Percentiles rank a stretch among this genome's conserved stretches.
Conservation (phyloP, 2,888 invertebrate species). For the Protophormia terraenovae region DNA sequence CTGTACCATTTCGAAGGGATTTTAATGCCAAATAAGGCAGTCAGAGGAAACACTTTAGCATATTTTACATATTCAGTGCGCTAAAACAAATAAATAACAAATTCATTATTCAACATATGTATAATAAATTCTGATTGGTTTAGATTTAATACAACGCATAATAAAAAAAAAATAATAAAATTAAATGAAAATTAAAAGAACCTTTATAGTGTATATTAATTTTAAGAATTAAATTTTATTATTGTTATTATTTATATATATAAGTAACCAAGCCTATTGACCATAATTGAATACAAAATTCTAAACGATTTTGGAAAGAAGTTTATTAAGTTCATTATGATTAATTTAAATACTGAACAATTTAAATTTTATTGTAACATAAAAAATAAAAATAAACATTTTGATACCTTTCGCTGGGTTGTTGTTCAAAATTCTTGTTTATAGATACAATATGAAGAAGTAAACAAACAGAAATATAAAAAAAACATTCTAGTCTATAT, state of each 20-base stretch:
- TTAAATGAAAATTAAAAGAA: too few species aligned
- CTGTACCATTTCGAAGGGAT: constrained; percentile 96
- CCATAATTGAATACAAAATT: too few species aligned
- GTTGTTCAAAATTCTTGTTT: constrained; percentile 1
- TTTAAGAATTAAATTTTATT: too few species aligned
- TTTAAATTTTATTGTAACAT: constrained; percentile 15
- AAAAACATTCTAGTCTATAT: neutral
- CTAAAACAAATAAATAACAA: constrained; percentile 82
- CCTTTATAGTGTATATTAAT: too few species aligned
- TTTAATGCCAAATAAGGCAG: constrained; percentile 91
- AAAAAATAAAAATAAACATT: constrained; percentile 72
- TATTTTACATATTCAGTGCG: constrained; percentile 97
- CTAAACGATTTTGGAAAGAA: too few species aligned
- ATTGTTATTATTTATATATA: too few species aligned
- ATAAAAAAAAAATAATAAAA: too few species aligned
- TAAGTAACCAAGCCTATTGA: too few species aligned
- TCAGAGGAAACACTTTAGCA: constrained; percentile 95
- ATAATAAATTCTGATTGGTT: too few species aligned
- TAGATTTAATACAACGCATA: too few species aligned
- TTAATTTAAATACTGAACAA: neutral
- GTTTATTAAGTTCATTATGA: constrained; percentile 20
- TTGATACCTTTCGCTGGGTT: constrained; percentile 66
- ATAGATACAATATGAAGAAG: neutral
- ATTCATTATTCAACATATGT: too few species aligned
- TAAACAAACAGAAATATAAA: neutral